A percentile compares a stretch with the other conserved stretches of the same genome.
These are phyloP conservation scores for Perca fluviatilis DNA, from an alignment of 2,113 vertebrate genomes.

Conservation along the genomic window DNA sequence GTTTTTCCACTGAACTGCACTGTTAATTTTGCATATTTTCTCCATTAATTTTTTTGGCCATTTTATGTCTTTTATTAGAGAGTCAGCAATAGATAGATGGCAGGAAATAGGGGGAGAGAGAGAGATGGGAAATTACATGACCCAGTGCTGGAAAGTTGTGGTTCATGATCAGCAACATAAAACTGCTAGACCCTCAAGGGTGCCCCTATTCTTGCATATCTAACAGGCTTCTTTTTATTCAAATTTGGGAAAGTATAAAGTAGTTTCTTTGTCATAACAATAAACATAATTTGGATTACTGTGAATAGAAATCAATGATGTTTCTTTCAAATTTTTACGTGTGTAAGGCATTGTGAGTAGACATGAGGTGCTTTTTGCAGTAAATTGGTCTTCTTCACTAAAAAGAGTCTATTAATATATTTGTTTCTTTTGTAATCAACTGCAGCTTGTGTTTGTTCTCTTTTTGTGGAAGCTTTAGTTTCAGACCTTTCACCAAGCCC, in stretches of 20 bases:
- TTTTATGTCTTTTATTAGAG: neutral
- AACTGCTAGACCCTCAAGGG: neutral
- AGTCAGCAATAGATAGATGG: neutral
- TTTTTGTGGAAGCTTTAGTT: conserved; percentile 21
- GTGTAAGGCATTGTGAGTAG: neutral
- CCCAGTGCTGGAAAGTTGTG: too few species aligned
- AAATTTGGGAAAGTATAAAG: neutral
- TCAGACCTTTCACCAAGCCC: conserved; percentile 14
- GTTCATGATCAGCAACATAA: neutral
- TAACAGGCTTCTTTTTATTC: neutral
- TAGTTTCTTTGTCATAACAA: neutral
- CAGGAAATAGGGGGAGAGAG: neutral
- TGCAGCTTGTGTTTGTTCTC: conserved; percentile 17
- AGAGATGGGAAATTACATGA: neutral
- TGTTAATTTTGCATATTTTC: neutral
- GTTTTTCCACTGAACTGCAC: conserved; percentile 7
- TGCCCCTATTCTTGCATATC: neutral
- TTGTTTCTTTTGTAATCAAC: neutral
- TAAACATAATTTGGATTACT: neutral
- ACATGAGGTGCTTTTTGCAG: neutral
- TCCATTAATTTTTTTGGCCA: neutral
- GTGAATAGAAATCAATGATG: neutral
- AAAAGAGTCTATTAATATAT: neutral
- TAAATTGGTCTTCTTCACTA: neutral
- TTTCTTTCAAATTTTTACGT: neutral